Base-by-base conservation (phyloP, 2,797 vertebrate genomes). In the Typhlichthys eigenmanni region DNA sequence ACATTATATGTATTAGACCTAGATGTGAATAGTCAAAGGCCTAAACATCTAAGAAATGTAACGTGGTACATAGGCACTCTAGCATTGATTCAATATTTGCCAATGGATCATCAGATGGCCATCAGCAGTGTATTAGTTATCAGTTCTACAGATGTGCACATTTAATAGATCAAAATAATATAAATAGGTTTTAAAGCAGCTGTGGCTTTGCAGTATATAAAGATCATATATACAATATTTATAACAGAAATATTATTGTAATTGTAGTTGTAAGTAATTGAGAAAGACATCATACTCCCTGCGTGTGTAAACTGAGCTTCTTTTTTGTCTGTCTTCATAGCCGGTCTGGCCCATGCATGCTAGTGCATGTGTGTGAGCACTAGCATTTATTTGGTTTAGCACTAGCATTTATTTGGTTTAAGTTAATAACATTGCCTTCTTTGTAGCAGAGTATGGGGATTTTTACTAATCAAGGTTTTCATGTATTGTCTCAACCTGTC, bases 31-130 rank as follows among this genome's bases (percentile, higher is more conserved):
- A 48, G 62, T 55, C 48, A 24, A 69, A 49, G 84, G 77, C 77
- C 83, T 84, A 77, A 74, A 56, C 38, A 43, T 43, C 38, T 43
- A 43, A 24, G 6, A 43, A 43, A 43, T 43, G 9, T 43, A 9
- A 43, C 9, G 64, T 58, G 59, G 16, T 68, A 50, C 55, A 38
- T 13, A 19, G n/a, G 16, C 9, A 43, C 38, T 43, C 7, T 43
- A 9, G 38, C 38, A 68, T 57, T 60, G 72, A 74, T 79, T 81
- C 79, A 81, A 72, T 69, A 76, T 70, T 56, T 57, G 74, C 58
- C 75, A 79, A 85, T 85, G 58, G 3, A 53, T 72, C 76, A 78
- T 76, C 75, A 74, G 59, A 49, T 29, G 58, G 62, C 74, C 56
- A 43, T 19, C 12, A 57, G 53, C 54, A 14, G 62, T 16, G 12